Conservation (phyloP, 2,797 vertebrate genomes). For the Thaleichthys pacificus region DNA sequence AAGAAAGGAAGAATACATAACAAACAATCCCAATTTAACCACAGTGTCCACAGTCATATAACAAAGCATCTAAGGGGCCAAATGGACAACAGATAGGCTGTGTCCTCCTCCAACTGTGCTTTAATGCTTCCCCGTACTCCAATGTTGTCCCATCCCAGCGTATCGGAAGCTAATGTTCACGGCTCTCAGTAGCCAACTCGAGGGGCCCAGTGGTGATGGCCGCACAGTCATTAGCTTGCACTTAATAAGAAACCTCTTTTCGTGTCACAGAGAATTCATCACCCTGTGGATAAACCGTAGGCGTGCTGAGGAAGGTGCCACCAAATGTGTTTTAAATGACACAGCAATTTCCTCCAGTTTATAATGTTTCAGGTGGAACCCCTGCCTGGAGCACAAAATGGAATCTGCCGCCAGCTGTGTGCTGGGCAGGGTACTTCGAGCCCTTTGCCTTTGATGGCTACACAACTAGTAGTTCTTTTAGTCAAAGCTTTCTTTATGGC, state of each 20-base stretch:
- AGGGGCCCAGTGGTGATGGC: constrained; percentile 26
- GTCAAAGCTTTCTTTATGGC: constrained; percentile 21
- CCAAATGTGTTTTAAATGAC: constrained; percentile 58
- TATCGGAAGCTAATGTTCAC: constrained; percentile 19
- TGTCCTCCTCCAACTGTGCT: constrained; percentile 2
- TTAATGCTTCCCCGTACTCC: constrained; percentile 23
- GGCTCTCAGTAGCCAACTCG: constrained; percentile 3
- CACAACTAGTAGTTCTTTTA: constrained; percentile 17
- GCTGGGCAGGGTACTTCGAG: constrained; percentile 40
- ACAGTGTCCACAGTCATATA: background rate
- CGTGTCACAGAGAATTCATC: constrained; percentile 48
- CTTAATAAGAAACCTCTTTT: constrained; percentile 44
- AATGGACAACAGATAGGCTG: background rate
- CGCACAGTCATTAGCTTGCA: constrained; percentile 40
- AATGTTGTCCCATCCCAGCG: constrained; percentile 21
- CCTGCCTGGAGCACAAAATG: constrained; percentile 61
- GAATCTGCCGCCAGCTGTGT: constrained; percentile 54
- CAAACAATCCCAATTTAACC: background rate
- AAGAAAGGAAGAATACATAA: background rate
- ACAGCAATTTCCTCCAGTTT: constrained; percentile 41
- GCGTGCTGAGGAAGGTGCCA: constrained; percentile 36
- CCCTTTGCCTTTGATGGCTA: constrained; percentile 41
- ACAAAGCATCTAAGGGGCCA: background rate
- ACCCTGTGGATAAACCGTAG: constrained; percentile 36
- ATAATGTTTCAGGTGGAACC: constrained; percentile 60